Conservation (phyloP, 2,113 vertebrate species). For the Falcunculus frontatus region DNA sequence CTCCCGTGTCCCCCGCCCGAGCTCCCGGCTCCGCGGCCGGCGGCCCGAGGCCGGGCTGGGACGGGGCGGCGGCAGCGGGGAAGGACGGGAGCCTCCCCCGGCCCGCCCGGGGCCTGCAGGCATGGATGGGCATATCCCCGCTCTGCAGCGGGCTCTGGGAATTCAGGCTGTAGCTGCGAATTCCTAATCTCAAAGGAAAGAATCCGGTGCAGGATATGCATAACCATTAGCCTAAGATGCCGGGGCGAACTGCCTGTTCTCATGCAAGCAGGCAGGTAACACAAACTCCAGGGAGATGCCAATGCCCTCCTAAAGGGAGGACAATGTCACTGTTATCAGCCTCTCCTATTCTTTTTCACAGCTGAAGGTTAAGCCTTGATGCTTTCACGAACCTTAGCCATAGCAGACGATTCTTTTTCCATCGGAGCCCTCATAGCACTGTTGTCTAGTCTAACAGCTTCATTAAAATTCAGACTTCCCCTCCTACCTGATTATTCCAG, state of each 20-base stretch:
- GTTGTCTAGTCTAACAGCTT: background rate
- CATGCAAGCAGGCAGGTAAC: background rate
- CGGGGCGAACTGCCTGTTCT: background rate
- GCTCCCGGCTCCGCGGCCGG: background rate
- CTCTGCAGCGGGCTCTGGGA: background rate
- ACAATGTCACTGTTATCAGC: background rate
- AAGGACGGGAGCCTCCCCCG: fast-evolving
- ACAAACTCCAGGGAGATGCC: background rate
- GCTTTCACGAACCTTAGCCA: background rate
- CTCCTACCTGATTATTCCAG: background rate
- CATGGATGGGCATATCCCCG: fast-evolving
- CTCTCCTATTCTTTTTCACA: background rate
- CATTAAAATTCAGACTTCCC: background rate
- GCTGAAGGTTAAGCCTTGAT: background rate
- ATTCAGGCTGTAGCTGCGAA: background rate
- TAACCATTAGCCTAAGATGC: background rate
- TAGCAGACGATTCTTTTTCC: background rate
- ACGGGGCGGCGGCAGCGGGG: no score
- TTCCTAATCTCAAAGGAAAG: background rate
- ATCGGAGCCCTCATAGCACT: background rate
- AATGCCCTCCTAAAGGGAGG: background rate
- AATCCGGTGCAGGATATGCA: background rate
- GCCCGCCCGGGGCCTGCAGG: background rate
- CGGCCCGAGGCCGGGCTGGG: background rate
- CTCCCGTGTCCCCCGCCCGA: fast-evolving